These are phyloP conservation scores for Anoplolepis gracilipes DNA, from an alignment of 1,140 invertebrate genomes.

Conservation along the genomic window DNA sequence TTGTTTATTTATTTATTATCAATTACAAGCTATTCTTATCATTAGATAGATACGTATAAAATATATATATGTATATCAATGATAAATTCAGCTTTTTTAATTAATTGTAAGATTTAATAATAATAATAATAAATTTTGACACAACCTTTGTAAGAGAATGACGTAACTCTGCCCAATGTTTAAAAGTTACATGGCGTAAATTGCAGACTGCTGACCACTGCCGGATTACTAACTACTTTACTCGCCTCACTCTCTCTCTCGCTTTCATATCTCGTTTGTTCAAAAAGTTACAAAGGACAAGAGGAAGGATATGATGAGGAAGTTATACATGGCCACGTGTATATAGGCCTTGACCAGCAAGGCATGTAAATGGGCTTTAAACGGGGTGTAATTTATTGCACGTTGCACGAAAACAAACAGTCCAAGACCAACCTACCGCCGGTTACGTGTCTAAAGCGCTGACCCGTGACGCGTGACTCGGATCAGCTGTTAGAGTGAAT, in stretches of 20 bases:
- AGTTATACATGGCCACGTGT: constrained; percentile 5
- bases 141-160: neutral
- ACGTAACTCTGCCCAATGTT: neutral
- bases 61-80: neutral
- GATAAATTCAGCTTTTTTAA: neutral
- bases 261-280: neutral
- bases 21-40: neutral
- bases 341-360: constrained; percentile 54
- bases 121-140: neutral
- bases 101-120: neutral
- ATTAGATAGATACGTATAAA: neutral
- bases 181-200: neutral
- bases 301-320: neutral
- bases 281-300: neutral
- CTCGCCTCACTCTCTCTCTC: neutral
- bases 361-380: constrained; percentile 35
- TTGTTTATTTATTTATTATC: neutral
- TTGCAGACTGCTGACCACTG: neutral
- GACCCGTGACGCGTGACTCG: constrained; percentile 51
- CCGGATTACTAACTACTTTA: neutral
- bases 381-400: constrained; percentile 61
- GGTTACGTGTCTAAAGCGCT: constrained; percentile 45
- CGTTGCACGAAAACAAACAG: constrained; percentile 48
- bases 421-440: neutral
- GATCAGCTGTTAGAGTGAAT: constrained; percentile 29